Percentiles rank a stretch among this genome's conserved stretches.
Evolutionary conservation across 2,888 invertebrate species (phyloP).

Genomic region (Hecatera dysodea): DNA sequence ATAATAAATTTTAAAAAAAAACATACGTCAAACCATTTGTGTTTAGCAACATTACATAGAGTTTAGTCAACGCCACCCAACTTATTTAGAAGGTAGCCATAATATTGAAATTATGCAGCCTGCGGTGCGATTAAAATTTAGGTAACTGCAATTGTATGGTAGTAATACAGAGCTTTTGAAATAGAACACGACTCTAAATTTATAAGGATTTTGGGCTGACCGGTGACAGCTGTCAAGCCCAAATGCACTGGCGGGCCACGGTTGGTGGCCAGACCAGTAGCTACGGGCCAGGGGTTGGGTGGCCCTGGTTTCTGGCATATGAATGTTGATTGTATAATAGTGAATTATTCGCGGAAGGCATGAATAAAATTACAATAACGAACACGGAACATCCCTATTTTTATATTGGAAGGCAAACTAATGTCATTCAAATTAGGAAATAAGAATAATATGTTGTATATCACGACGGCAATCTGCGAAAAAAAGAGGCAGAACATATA

Average conservation of each 20-base stretch:
- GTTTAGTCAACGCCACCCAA: conserved; percentile 1
- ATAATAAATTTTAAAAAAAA: too few species aligned
- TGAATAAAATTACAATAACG: conserved; percentile 59
- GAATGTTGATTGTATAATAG: conserved; percentile 59
- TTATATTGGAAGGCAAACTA: conserved; percentile 58
- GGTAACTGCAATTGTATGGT: too few species aligned
- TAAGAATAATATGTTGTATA: conserved; percentile 29
- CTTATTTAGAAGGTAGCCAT: neutral
- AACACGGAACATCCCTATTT: conserved; percentile 59
- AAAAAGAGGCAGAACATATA: neutral
- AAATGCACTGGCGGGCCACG: neutral
- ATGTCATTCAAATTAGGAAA: conserved; percentile 57
- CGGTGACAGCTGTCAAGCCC: neutral
- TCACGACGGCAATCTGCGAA: conserved; percentile 11
- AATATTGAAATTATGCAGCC: too few species aligned
- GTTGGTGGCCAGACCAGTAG: neutral
- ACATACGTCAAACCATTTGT: too few species aligned
- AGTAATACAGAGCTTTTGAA: neutral
- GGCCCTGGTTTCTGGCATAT: neutral
- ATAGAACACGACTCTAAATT: neutral
- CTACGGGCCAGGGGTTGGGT: neutral
- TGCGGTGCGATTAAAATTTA: too few species aligned
- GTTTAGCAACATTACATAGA: conserved; percentile 27
- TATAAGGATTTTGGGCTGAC: neutral
- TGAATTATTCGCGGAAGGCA: conserved; percentile 50